Base-by-base conservation (phyloP, 1,140 invertebrate genomes). In the Brachionus paranguensis region DNA sequence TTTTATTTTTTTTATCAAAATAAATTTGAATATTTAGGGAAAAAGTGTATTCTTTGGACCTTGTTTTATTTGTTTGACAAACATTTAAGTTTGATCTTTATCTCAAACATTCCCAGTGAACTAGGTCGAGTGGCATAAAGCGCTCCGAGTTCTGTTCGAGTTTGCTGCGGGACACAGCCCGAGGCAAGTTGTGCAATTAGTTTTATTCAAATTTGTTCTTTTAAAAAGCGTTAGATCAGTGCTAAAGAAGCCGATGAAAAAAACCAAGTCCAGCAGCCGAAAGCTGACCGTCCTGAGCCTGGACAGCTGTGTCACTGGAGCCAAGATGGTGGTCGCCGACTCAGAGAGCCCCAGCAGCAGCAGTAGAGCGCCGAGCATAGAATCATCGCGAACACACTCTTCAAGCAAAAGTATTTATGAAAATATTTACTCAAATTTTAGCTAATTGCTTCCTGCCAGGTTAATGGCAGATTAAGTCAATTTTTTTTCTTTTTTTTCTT, bases 231-330 rank as follows among this genome's bases (percentile, higher is more conserved):
- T 20, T 17, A 72, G 41, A 72, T 72, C 68, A 72, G 37, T 72
- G 14, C 68, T 72, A 12, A 72, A 72, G 41, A 72, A 72, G 37
- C 68, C 68, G 33, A 72, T 72, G 68, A 72, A 72, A 41, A 72
- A 72, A 41, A 72, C 33, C 0, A 72, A 72, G 41, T 37, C 33
- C 20, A 41, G 14, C 14, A 43, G 17, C 8, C 37, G 33, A 4
- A 72, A 72, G 41, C 68, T 37, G n/a, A 72, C 29, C 2, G 41
- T 72, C n/a, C 14, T n/a, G 14, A 72, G 37, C 41, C 37, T 72
- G 8, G 68, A 72, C 20, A 17, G 68, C 45, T 72, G 68, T 43
- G 17, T 41, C 6, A 20, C 43, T 17, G 29, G 14, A 72, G 41
- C 29, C 41, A 72, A 37, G 17, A 14, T 7, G 41, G 8, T 17